Percentiles rank a stretch among this genome's conserved stretches.
These are phyloP conservation scores for Oreochromis spilurus DNA, from an alignment of 2,113 vertebrate species.

Conservation along the genomic window DNA sequence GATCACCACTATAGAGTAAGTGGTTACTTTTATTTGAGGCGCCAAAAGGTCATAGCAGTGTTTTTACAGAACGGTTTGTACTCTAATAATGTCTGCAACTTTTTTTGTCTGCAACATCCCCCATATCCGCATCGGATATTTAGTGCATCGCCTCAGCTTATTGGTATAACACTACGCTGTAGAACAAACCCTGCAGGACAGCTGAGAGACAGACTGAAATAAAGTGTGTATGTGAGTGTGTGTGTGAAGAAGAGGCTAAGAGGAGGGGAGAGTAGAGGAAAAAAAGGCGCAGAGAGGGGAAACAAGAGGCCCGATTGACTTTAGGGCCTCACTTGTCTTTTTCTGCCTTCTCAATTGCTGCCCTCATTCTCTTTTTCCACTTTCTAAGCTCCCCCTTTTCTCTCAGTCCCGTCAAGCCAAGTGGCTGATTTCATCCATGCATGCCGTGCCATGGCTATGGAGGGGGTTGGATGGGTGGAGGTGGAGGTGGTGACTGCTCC, in stretches of 20 bases:
- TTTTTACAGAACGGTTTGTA: not conserved
- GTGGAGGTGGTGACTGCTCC: constrained; percentile 65
- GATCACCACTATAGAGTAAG: not conserved
- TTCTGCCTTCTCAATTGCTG: constrained; percentile 37
- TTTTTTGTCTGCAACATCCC: not conserved
- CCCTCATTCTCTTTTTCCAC: constrained; percentile 18
- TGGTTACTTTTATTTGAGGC: not conserved
- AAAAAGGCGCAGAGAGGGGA: constrained; percentile 2
- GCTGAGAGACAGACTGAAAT: not conserved
- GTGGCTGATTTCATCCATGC: constrained; percentile 24
- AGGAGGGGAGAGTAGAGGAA: not conserved
- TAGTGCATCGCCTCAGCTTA: not conserved
- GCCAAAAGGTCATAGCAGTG: not conserved
- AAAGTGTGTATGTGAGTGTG: not conserved
- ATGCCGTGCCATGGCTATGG: not conserved
- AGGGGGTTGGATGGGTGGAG: constrained; percentile 20
- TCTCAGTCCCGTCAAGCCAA: constrained; percentile 14
- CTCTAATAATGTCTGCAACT: not conserved
- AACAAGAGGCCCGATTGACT: constrained; percentile 42
- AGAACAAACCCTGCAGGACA: not conserved
- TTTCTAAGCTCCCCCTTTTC: not conserved
- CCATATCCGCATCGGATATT: not conserved
- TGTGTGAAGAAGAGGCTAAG: not conserved
- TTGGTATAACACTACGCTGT: not conserved
- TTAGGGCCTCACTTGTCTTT: constrained; percentile 43